Evolutionary conservation across 2,888 invertebrate species (phyloP).

Genomic region (Ceramica pisi): DNA sequence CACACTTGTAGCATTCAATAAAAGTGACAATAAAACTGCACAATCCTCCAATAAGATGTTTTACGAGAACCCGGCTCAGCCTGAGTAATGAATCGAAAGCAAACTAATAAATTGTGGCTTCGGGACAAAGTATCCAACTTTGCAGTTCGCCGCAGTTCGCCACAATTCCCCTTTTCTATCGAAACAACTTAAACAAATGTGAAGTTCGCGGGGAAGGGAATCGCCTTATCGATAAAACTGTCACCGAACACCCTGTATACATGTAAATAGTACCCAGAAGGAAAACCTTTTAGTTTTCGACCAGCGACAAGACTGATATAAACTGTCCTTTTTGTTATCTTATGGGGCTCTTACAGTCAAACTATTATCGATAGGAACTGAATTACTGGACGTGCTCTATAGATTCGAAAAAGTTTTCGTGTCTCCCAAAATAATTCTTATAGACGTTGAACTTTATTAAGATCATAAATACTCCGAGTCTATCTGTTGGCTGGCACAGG

Average conservation of each 20-base stretch:
- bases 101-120: constrained; percentile 80
- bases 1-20: constrained; percentile 65
- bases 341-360: constrained; percentile 22
- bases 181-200: constrained; percentile 71
- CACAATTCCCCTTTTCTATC: constrained; percentile 53
- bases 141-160: constrained; percentile 59
- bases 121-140: constrained; percentile 74
- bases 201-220: constrained; percentile 56
- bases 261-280: constrained; percentile 58
- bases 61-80: constrained; percentile 67
- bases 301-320: constrained; percentile 38
- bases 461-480: neutral
- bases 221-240: constrained; percentile 68
- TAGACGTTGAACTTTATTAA: neutral
- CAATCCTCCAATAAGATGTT: constrained; percentile 72
- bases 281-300: constrained; percentile 51
- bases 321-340: constrained; percentile 44
- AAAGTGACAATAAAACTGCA: constrained; percentile 76
- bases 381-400: constrained; percentile 2
- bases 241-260: constrained; percentile 56
- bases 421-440: constrained; percentile 2
- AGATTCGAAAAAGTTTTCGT: constrained; percentile 14
- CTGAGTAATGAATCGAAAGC: constrained; percentile 79
- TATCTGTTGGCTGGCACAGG: neutral
- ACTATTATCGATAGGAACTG: constrained; percentile 18